These are phyloP conservation scores for Delichon dasypus DNA, from an alignment of 2,797 vertebrate genomes.

Conservation along the genomic window DNA sequence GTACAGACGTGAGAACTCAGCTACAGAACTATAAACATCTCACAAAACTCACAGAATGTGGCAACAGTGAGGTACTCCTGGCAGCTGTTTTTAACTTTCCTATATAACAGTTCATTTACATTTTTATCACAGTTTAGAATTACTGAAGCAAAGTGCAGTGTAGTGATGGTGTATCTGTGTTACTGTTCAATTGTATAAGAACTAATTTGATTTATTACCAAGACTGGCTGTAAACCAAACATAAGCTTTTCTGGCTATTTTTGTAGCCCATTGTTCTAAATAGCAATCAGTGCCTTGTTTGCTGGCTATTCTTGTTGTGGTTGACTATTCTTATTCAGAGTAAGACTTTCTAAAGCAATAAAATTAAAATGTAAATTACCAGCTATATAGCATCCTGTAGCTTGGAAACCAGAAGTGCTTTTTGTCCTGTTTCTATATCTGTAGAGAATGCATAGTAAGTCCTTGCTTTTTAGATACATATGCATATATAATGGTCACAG, in stretches of 20 bases:
- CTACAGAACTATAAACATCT: no score
- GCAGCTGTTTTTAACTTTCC: background rate
- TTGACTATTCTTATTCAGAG: background rate
- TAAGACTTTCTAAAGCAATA: no score
- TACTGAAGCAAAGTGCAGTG: background rate
- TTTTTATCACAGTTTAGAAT: background rate
- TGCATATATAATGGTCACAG: no score
- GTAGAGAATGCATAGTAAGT: no score
- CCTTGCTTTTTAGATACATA: no score
- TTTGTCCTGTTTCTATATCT: no score
- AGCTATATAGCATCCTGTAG: no score
- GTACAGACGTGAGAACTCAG: no score
- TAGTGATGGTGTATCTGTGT: background rate
- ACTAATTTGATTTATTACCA: background rate
- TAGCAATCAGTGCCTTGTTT: background rate
- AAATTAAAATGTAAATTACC: no score
- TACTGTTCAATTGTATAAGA: background rate
- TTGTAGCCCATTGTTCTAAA: background rate
- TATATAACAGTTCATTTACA: fast-evolving
- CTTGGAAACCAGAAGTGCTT: no score
- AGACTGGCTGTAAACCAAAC: background rate
- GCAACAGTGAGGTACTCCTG: background rate
- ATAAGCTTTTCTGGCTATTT: background rate
- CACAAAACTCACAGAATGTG: no score
- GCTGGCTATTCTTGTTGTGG: background rate